Evolutionary conservation across 2,113 vertebrate genomes (phyloP).

Genomic region (Dinomys branickii): DNA sequence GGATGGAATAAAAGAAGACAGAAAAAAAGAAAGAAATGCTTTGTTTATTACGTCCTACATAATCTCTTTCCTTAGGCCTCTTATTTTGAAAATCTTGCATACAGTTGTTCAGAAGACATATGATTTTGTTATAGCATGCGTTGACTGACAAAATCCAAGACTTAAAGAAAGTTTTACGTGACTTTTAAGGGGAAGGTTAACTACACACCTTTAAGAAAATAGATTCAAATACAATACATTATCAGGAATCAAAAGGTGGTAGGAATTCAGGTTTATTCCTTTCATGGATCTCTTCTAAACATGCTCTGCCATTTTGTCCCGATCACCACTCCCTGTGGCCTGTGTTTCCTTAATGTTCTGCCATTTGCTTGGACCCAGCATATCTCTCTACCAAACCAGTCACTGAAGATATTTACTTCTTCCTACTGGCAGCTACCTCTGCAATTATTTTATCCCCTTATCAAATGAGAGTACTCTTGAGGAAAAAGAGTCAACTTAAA

Average conservation of each 20-base stretch:
- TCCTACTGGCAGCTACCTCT: not conserved
- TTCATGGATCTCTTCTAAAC: not conserved
- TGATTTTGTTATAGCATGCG: not conserved
- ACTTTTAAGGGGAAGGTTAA: conserved; percentile 49
- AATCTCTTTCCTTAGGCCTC: not conserved
- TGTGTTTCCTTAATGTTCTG: not conserved
- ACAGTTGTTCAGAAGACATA: not conserved
- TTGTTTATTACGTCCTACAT: conserved; percentile 34
- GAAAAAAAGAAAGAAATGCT: not conserved
- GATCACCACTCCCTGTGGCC: not conserved
- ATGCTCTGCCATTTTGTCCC: not conserved
- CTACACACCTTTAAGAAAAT: not conserved
- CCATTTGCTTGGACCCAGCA: not conserved
- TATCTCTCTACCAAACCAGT: not conserved
- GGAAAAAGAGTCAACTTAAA: not conserved
- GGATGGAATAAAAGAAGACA: conserved; percentile 32
- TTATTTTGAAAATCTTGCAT: conserved; percentile 26
- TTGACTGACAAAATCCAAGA: not conserved
- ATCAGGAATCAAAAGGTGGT: not conserved
- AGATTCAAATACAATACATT: not conserved
- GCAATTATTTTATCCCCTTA: conserved; percentile 36
- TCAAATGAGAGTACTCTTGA: not conserved
- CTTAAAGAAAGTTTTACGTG: not conserved
- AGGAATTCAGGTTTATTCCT: not conserved
- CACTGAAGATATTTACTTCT: not conserved